Conservation (phyloP, 2,888 invertebrate species). For the Mesochorus sp. region DNA sequence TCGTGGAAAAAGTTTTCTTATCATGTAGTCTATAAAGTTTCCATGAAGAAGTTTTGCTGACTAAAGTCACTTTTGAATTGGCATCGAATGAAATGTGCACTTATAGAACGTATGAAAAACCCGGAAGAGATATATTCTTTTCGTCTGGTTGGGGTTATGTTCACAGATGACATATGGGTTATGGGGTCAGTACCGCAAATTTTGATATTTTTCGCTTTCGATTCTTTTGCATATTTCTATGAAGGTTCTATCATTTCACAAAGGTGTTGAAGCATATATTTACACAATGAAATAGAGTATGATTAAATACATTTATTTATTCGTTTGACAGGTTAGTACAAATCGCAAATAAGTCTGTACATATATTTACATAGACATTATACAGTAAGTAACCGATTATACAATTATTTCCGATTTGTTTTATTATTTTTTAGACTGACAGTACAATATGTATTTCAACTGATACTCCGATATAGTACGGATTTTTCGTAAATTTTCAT, state of each 20-base stretch:
- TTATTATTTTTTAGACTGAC: no score
- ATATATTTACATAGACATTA: no score
- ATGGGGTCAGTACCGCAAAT: no score
- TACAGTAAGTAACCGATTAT: no score
- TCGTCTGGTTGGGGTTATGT: not conserved
- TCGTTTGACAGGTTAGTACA: slow-evolving; percentile 37
- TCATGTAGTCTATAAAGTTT: slow-evolving; percentile 9
- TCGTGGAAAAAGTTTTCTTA: not conserved
- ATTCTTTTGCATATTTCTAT: not conserved
- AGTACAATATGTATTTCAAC: no score
- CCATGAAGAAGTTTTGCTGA: not conserved
- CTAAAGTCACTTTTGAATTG: not conserved
- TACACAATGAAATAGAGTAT: not conserved
- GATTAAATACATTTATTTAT: slow-evolving; percentile 32
- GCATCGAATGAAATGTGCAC: not conserved
- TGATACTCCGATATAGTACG: no score
- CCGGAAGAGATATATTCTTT: not conserved
- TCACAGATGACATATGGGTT: not conserved
- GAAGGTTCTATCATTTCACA: no score
- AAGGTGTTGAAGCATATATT: slow-evolving; percentile 4
- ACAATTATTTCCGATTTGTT: no score
- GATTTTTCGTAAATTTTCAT: no score
- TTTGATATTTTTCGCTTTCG: not conserved
- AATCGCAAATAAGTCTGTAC: no score
- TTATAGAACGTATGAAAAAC: not conserved